These are phyloP conservation scores for Panagrolaimus sp. DNA, from an alignment of 1,140 invertebrate species.

Conservation along the genomic window DNA sequence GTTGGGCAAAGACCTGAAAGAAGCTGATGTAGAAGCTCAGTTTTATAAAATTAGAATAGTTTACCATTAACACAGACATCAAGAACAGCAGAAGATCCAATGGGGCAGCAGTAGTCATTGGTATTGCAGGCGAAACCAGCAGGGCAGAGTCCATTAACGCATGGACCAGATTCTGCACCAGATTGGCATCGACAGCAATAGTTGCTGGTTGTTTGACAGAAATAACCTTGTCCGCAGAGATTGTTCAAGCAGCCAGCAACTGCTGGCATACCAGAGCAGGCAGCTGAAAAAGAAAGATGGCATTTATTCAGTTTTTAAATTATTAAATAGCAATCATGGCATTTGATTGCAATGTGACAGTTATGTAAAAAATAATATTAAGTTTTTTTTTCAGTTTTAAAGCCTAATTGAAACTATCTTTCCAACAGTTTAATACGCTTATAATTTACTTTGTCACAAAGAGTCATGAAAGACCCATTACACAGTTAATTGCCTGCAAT, in stretches of 20 bases:
- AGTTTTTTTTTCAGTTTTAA: too few relatives aligned
- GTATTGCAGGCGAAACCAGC: constrained; percentile 45
- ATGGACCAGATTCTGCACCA: constrained; percentile 23
- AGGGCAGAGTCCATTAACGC: constrained; percentile 17
- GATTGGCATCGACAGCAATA: constrained; percentile 37
- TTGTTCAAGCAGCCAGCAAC: constrained; percentile 39
- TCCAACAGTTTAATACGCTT: too few relatives aligned
- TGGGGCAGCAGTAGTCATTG: constrained; percentile 46
- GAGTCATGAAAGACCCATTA: too few relatives aligned
- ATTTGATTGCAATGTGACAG: too few relatives aligned
- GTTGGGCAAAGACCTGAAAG: constrained; percentile 30
- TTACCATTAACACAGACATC: constrained; percentile 41
- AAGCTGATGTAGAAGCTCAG: not conserved
- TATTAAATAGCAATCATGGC: too few relatives aligned
- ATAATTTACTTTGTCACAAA: too few relatives aligned
- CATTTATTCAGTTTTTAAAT: not conserved
- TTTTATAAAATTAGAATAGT: not conserved
- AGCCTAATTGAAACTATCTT: too few relatives aligned
- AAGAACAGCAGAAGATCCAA: constrained; percentile 44
- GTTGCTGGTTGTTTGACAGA: constrained; percentile 37
- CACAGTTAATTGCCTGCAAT: too few relatives aligned
- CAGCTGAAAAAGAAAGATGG: constrained; percentile 32
- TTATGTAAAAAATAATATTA: too few relatives aligned
- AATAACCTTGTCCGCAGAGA: constrained; percentile 42
- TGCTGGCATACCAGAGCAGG: constrained; percentile 42